Evolutionary conservation across 1,140 invertebrate species (phyloP).

Genomic region (Psilanteris sp.): DNA sequence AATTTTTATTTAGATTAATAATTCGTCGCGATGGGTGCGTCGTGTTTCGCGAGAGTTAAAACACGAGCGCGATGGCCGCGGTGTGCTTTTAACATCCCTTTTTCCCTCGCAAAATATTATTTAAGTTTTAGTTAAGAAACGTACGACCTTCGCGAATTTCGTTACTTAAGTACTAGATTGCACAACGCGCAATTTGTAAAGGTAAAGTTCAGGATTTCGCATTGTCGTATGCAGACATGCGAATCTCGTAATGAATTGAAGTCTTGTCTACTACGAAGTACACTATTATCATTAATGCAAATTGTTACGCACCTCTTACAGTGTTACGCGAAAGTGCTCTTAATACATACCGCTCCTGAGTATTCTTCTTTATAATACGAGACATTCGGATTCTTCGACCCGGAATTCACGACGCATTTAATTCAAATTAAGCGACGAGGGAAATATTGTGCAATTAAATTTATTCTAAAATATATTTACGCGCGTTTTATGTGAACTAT

Average conservation of each 20-base stretch:
- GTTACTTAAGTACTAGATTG: slow-evolving; percentile 24
- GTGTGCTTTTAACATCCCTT: too few relatives aligned
- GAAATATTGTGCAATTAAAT: too few relatives aligned
- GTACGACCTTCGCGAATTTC: slow-evolving; percentile 6
- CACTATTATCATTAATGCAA: slow-evolving; percentile 52
- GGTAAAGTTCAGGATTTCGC: slow-evolving; percentile 43
- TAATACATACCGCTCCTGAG: not conserved
- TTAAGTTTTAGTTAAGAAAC: slow-evolving; percentile 7
- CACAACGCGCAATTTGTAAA: slow-evolving; percentile 47
- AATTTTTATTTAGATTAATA: too few relatives aligned
- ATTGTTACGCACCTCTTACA: slow-evolving; percentile 44
- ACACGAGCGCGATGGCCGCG: too few relatives aligned
- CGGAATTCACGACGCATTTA: slow-evolving; percentile 10
- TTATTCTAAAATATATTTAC: not conserved
- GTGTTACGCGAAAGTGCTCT: slow-evolving; percentile 24
- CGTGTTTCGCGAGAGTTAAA: too few relatives aligned
- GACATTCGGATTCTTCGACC: slow-evolving; percentile 6
- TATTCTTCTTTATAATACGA: not conserved
- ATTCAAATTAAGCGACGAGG: not conserved
- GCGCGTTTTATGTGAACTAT: not conserved
- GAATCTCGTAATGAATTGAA: slow-evolving; percentile 44
- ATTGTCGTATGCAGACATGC: slow-evolving; percentile 42
- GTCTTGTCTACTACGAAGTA: slow-evolving; percentile 36
- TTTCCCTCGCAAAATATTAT: too few relatives aligned
- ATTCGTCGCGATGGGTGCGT: too few relatives aligned